phyloP scores from a whole-genome alignment of 2,797 vertebrate species.

The Staurois parvus region DNA sequence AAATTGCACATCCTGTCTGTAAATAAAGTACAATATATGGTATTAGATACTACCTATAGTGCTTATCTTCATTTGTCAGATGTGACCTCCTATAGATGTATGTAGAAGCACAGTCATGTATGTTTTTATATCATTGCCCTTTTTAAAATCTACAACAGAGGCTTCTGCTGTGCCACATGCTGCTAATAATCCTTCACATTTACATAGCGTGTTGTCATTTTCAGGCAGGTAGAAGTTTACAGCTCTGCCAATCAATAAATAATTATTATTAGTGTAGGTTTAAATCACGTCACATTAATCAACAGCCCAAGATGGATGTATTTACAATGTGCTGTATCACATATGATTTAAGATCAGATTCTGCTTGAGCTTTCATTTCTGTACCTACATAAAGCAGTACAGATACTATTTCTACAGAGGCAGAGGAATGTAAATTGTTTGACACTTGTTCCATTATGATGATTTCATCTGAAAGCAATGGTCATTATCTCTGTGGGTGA shows the following conservation, averaged over 20 bases:
- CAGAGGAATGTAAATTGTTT: background rate
- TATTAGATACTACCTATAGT: no score
- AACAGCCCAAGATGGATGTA: background rate
- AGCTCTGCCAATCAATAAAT: conserved; percentile 50
- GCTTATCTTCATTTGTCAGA: no score
- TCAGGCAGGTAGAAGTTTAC: conserved; percentile 28
- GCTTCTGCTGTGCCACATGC: background rate
- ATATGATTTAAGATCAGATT: conserved; percentile 10
- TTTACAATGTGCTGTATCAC: conserved; percentile 7
- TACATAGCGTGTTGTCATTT: background rate
- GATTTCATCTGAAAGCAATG: background rate
- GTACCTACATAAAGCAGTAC: background rate
- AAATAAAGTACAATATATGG: no score
- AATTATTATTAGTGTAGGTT: conserved; percentile 57
- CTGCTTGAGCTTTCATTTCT: background rate
- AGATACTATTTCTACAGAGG: no score
- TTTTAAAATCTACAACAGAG: no score
- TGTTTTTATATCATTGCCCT: no score
- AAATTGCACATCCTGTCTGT: no score
- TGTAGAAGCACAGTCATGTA: no score
- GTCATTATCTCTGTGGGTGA: background rate
- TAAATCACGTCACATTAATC: conserved; percentile 50
- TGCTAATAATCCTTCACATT: background rate
- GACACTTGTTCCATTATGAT: background rate
- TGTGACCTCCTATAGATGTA: no score